A percentile compares a stretch with the other conserved stretches of the same genome.
Evolutionary conservation across 2,888 invertebrate genomes (phyloP).

Genomic region (Melitaea athalia): DNA sequence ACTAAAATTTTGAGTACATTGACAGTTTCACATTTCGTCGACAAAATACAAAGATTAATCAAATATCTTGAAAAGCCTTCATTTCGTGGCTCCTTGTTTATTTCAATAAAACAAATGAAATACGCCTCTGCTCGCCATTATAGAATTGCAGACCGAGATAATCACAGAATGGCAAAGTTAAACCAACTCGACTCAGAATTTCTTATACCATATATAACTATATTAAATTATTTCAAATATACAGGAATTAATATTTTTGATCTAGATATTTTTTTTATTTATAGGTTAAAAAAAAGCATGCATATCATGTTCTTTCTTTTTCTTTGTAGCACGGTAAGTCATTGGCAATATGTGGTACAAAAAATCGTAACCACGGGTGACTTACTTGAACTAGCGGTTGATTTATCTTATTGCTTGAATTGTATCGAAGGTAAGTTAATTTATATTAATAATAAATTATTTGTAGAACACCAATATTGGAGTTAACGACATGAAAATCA

Average conservation of each 20-base stretch:
- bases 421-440: conserved; percentile 32
- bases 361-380: conserved; percentile 21
- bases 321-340: conserved; percentile 20
- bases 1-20: not conserved
- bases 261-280: conserved; percentile 24
- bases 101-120: conserved; percentile 11
- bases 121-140: conserved; percentile 8
- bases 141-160: not conserved
- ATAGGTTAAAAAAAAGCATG: conserved; percentile 29
- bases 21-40: not conserved
- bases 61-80: not conserved
- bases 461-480: too few species aligned
- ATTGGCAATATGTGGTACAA: conserved; percentile 30
- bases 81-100: conserved; percentile 28
- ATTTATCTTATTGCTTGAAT: conserved; percentile 36
- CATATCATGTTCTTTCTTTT: conserved; percentile 27
- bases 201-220: conserved; percentile 34
- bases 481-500: too few species aligned
- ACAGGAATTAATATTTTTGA: conserved; percentile 40
- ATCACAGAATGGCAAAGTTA: conserved; percentile 33
- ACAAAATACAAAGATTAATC: not conserved
- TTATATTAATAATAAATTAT: too few species aligned
- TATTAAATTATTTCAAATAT: conserved; percentile 33
- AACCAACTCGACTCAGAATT: conserved; percentile 32
- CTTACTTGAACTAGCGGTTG: conserved; percentile 35